A percentile compares a stretch with the other conserved stretches of the same genome.
phyloP scores from a whole-genome alignment of 2,888 invertebrate species.

The Amblyjoppa proteus region DNA sequence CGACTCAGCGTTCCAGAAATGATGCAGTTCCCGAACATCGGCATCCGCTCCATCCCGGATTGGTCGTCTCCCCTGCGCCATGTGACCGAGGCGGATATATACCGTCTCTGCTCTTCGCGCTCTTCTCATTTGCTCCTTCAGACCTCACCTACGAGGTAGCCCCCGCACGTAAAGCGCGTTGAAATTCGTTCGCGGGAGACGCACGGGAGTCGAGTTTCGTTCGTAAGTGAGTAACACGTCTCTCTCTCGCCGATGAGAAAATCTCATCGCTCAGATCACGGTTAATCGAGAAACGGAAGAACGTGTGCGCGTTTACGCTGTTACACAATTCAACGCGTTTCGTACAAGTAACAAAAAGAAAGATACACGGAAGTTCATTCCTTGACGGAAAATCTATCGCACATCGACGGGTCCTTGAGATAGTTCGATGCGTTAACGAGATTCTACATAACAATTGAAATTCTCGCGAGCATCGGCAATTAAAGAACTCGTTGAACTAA shows the following conservation, averaged over 20 bases:
- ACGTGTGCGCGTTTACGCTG: slow-evolving; percentile 17
- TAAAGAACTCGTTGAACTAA: slow-evolving; percentile 7
- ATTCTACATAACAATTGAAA: neutral
- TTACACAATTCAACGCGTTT: neutral
- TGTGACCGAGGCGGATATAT: slow-evolving; percentile 69
- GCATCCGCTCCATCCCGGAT: slow-evolving; percentile 43
- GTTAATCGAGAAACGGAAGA: neutral
- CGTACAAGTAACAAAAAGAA: neutral
- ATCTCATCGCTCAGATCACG: slow-evolving; percentile 4
- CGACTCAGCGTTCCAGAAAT: slow-evolving; percentile 8
- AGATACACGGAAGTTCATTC: slow-evolving; percentile 5
- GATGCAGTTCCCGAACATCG: neutral
- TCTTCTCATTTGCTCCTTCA: slow-evolving; percentile 65
- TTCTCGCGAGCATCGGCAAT: neutral
- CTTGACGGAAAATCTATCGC: neutral
- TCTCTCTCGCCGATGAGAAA: slow-evolving; percentile 9
- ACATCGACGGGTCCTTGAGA: neutral
- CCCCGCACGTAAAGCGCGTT: slow-evolving; percentile 19
- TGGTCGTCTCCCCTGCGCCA: slow-evolving; percentile 60
- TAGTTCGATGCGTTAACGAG: slow-evolving; percentile 3
- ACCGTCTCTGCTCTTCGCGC: slow-evolving; percentile 46
- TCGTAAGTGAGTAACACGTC: slow-evolving; percentile 31
- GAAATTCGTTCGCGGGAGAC: slow-evolving; percentile 10
- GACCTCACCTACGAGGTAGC: slow-evolving; percentile 59
- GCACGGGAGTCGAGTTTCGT: slow-evolving; percentile 20